Conservation (phyloP, 2,797 vertebrate species). For the Melanotaenia maccullochi region DNA sequence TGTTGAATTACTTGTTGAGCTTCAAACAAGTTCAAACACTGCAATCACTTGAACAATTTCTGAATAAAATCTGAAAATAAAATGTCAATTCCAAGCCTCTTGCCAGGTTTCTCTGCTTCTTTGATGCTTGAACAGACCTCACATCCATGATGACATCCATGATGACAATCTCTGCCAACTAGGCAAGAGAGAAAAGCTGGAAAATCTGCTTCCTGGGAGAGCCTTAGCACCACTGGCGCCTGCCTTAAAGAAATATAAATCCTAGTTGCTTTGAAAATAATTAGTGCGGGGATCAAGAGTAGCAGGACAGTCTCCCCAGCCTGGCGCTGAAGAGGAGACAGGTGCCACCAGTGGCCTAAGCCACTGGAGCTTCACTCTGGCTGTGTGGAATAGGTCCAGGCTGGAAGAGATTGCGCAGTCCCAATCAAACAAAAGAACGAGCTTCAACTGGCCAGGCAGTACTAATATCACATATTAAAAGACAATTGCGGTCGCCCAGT, state of each 20-base stretch:
- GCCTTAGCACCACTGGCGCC: slow-evolving; percentile 76
- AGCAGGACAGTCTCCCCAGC: slow-evolving; percentile 74
- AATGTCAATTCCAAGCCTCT: slow-evolving; percentile 46
- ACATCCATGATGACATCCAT: slow-evolving; percentile 55
- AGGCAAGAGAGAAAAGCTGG: slow-evolving; percentile 61
- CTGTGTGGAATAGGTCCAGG: slow-evolving; percentile 58
- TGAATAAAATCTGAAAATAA: slow-evolving; percentile 2
- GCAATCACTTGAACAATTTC: neutral
- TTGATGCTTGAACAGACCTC: slow-evolving; percentile 47
- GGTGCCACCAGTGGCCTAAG: slow-evolving; percentile 81
- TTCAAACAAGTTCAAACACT: no score
- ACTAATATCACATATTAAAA: slow-evolving; percentile 36
- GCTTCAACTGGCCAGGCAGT: slow-evolving; percentile 47
- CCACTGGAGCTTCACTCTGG: slow-evolving; percentile 70
- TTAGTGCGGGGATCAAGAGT: slow-evolving; percentile 82
- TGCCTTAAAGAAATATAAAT: slow-evolving; percentile 79
- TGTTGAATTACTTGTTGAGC: no score
- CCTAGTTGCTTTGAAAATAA: slow-evolving; percentile 83
- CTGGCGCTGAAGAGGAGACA: slow-evolving; percentile 83
- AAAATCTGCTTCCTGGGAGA: slow-evolving; percentile 68
- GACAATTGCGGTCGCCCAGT: slow-evolving; percentile 44
- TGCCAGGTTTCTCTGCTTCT: slow-evolving; percentile 47
- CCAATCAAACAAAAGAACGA: slow-evolving; percentile 63
- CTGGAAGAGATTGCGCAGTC: slow-evolving; percentile 64
- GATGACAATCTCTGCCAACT: slow-evolving; percentile 62